These are phyloP conservation scores for Samia ricini DNA, from an alignment of 1,140 invertebrate genomes.

Conservation along the genomic window DNA sequence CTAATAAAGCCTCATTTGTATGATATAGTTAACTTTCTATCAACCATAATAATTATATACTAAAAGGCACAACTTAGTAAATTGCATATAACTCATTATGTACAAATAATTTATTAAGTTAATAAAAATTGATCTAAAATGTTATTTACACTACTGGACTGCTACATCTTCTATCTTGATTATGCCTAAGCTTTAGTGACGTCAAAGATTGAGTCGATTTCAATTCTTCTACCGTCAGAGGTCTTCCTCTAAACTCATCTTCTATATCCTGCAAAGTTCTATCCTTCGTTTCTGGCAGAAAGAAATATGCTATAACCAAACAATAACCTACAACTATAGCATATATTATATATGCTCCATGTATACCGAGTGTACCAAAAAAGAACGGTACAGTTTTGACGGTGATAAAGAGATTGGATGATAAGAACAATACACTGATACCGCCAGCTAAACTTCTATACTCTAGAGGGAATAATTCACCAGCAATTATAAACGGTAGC, in stretches of 20 bases:
- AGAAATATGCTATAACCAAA: slow-evolving; percentile 27
- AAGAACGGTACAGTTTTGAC: slow-evolving; percentile 42
- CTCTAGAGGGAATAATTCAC: slow-evolving; percentile 47
- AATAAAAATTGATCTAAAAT: neutral
- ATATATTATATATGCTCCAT: slow-evolving; percentile 40
- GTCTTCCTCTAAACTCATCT: slow-evolving; percentile 47
- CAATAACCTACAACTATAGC: slow-evolving; percentile 29
- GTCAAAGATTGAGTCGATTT: slow-evolving; percentile 47
- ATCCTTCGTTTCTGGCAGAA: slow-evolving; percentile 50
- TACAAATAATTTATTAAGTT: neutral
- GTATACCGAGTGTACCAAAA: slow-evolving; percentile 32
- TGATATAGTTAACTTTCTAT: too few relatives aligned
- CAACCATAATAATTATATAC: too few relatives aligned
- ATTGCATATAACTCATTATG: neutral
- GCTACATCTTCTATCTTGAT: slow-evolving; percentile 53
- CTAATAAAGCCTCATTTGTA: too few relatives aligned
- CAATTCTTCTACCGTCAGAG: slow-evolving; percentile 40
- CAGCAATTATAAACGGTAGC: slow-evolving; percentile 44
- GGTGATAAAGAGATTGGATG: slow-evolving; percentile 41
- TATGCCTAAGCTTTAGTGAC: slow-evolving; percentile 35
- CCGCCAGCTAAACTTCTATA: slow-evolving; percentile 45
- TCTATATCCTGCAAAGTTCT: slow-evolving; percentile 51
- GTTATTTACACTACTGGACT: slow-evolving; percentile 40
- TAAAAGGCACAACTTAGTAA: neutral
- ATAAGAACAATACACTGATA: slow-evolving; percentile 41